Evolutionary conservation across 2,888 invertebrate species (phyloP), one percentile per base, ranked within the genome.

Genomic region (Hypselothyrea guttata): DNA sequence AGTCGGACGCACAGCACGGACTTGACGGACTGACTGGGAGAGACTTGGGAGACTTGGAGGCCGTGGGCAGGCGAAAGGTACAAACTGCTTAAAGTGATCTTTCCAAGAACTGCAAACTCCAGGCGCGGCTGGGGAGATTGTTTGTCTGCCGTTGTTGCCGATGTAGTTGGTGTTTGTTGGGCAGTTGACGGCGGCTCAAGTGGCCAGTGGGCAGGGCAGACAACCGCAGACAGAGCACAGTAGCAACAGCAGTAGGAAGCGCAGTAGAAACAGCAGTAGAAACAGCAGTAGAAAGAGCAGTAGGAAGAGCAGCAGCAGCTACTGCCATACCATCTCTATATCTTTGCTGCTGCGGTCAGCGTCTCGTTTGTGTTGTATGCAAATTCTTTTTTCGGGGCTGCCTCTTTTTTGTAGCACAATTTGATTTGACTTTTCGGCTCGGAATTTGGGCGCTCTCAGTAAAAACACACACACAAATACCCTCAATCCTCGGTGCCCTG

Each of bases 351-450:
- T 75, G 72, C 41, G 62, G 65, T 63, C 63, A 63, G 69, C 61
- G 62, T 64, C 74, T 84, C 81, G 81, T 84, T 84, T 81, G 84
- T 72, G 81, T 77, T 84, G 81, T 77, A 84, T 84, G 83, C 75
- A 79, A 84, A 79, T 83, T 79, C 76, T 82, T 76, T 4, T 22
- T 22, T 22, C 65, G 52, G 67, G 62, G 72, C 61, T 78, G 59
- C 66, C 73, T 73, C 64, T 64, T 58, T 67, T 77, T 76, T 71
- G 68, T 60, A 38, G 55, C 70, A 54, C 65, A 69, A 54, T 70
- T 70, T 70, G 70, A 70, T 70, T 66, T 70, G 70, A 70, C 58
- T 71, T n/a, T 64, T 64, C 52, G 60, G 60, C 66, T 75, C 75
- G 70, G 71, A 73, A 65, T 71, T 69, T 74, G 58, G 66, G 60